Percentiles rank a stretch among this genome's conserved stretches.
phyloP scores from a whole-genome alignment of 2,888 invertebrate genomes.

The Romanomermis culicivorax region DNA sequence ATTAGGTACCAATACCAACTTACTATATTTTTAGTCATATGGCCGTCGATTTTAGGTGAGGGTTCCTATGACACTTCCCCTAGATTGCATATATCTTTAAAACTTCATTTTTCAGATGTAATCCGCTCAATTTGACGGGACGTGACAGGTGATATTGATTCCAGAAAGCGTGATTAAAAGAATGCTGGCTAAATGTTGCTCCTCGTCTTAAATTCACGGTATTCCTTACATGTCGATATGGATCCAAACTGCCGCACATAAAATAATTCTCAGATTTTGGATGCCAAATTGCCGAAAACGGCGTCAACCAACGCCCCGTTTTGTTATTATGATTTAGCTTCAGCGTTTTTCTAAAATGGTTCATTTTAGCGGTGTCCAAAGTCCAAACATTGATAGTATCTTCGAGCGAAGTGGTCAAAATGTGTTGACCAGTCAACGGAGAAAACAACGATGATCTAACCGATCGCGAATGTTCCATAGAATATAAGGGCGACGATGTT shows the following conservation, averaged over 20 bases:
- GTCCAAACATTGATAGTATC: slow-evolving; percentile 27
- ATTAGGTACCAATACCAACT: too few relatives aligned
- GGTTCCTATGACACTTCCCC: too few relatives aligned
- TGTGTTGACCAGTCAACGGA: slow-evolving; percentile 30
- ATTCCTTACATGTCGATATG: slow-evolving; percentile 25
- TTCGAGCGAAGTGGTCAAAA: slow-evolving; percentile 30
- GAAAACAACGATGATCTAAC: slow-evolving; percentile 29
- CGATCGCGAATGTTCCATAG: not conserved
- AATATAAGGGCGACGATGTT: slow-evolving; percentile 8
- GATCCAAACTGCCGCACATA: slow-evolving; percentile 31
- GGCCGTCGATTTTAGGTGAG: too few relatives aligned
- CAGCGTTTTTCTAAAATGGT: not conserved
- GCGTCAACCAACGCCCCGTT: slow-evolving; percentile 33
- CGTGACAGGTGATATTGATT: too few relatives aligned
- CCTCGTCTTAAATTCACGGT: too few relatives aligned
- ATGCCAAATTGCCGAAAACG: slow-evolving; percentile 33
- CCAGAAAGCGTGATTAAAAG: too few relatives aligned
- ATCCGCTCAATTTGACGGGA: too few relatives aligned
- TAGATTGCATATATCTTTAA: too few relatives aligned
- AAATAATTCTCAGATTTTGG: slow-evolving; percentile 32
- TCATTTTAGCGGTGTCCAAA: not conserved
- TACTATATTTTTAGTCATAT: too few relatives aligned
- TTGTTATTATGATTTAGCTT: slow-evolving; percentile 31
- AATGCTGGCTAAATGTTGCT: too few relatives aligned
- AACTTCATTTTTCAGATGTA: too few relatives aligned